These are phyloP conservation scores for Apodemia duryi DNA, from an alignment of 2,888 invertebrate genomes.

Conservation along the genomic window DNA sequence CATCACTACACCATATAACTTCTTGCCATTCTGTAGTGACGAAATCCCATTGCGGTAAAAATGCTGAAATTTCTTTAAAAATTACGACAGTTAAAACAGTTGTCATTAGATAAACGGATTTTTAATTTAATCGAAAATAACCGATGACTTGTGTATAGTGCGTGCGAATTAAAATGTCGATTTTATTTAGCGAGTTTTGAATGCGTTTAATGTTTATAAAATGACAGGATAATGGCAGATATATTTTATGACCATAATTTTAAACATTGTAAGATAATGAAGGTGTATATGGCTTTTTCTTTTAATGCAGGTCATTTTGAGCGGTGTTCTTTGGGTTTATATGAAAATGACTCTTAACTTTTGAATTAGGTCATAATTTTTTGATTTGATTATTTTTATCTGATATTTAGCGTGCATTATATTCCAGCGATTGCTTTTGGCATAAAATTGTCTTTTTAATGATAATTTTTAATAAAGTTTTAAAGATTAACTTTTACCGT, in stretches of 20 bases:
- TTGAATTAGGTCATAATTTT: constrained; percentile 5
- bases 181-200: constrained; percentile 15
- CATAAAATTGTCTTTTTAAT: neutral
- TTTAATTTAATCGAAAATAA: constrained; percentile 18
- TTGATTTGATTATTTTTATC: constrained; percentile 6
- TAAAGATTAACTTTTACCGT: too few species aligned
- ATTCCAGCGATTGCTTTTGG: neutral
- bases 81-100: constrained; percentile 17
- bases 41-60: too few species aligned
- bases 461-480: too few species aligned
- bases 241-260: constrained; percentile 16
- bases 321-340: neutral
- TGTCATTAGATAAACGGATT: constrained; percentile 3
- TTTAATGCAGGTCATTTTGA: neutral
- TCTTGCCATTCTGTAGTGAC: too few species aligned
- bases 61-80: neutral
- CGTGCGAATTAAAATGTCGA: constrained; percentile 21
- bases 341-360: neutral
- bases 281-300: constrained; percentile 6
- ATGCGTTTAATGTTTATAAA: constrained; percentile 17
- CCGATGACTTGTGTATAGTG: constrained; percentile 14
- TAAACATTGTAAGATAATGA: constrained; percentile 18
- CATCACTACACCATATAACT: too few species aligned
- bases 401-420: constrained; percentile 5
- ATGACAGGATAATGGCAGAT: constrained; percentile 19